Evolutionary conservation across 2,797 vertebrate species (phyloP), one percentile per base, ranked within the genome.

Genomic region (Lagocephalus sceleratus): DNA sequence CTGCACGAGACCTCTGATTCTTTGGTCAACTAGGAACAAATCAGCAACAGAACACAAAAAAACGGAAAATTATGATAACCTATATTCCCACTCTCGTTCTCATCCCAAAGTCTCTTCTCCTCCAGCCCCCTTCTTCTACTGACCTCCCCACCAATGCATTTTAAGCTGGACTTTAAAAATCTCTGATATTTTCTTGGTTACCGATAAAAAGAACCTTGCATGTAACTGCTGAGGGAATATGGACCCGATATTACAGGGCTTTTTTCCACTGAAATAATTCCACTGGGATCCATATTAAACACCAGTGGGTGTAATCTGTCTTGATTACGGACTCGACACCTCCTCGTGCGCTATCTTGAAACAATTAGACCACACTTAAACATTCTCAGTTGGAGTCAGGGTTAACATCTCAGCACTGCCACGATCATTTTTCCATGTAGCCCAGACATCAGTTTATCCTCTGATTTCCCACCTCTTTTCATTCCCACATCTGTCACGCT

Each of bases 361-460:
- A 73, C 76, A 75, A 77, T 82, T 77, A 72, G 45, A 59, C 20
- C 3, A 2, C 62, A 59, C 39, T 71, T 70, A 71, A 65, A 63
- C 57, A 45, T 56, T 35, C 64, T 57, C 61, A 47, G 7, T 29
- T 40, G 23, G 53, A 75, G 25, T 63, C 54, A 61, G 61, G 49
- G 14, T 45, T 29, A 21, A 38, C 49, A 16, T 57, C 29, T 35
- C 15, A 45, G 38, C 62, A 59, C 35, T 21, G 45, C 23, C 35
- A 9, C 54, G 47, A 35, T 68, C 55, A 57, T 70, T 64, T 62
- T 46, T 40, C 42, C 15, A 32, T 10, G 19, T 71, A 50, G 42
- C 66, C 54, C 66, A 21, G 14, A 29, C 23, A 20, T 40, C 10
- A 11, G 10, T 20, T 8, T 40, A 22, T 51, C 25, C 17, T 9